phyloP scores from a whole-genome alignment of 2,113 vertebrate species.

The Hystrix cristata region DNA sequence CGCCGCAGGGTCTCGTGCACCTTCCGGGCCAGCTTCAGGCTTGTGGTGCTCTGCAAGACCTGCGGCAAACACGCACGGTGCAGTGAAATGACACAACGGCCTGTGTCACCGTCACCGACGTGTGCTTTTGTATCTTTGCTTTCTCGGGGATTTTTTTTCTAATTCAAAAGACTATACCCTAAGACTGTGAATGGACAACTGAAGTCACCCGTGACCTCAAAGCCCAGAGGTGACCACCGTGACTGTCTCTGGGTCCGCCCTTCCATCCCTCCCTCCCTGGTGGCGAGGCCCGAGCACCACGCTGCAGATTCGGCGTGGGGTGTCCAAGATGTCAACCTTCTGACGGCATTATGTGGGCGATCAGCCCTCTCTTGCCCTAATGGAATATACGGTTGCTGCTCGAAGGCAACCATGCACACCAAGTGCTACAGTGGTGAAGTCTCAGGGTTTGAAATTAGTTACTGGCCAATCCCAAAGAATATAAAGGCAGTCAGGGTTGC shows the following conservation, averaged over 20 bases:
- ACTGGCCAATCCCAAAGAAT: not conserved
- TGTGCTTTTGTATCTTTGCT: not conserved
- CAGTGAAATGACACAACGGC: too few relatives aligned
- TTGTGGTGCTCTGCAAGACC: constrained; percentile 94
- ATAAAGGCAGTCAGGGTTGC: not conserved
- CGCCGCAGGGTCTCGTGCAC: constrained; percentile 93
- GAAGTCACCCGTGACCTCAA: not conserved
- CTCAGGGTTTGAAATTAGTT: not conserved
- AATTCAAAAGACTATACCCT: not conserved
- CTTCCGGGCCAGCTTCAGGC: constrained; percentile 94
- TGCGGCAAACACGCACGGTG: constrained; percentile 77
- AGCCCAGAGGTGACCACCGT: not conserved
- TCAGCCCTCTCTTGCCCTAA: not conserved
- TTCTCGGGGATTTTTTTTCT: not conserved
- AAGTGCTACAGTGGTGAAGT: not conserved
- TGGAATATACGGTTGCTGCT: not conserved
- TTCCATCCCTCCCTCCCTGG: not conserved
- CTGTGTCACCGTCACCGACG: too few relatives aligned
- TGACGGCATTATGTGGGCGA: too few relatives aligned
- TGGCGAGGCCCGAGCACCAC: not conserved
- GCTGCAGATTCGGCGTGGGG: not conserved
- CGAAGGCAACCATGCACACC: not conserved
- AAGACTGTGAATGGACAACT: not conserved
- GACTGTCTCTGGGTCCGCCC: too few relatives aligned
- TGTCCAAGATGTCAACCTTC: not conserved